phyloP scores from a whole-genome alignment of 2,888 invertebrate genomes.

The Cheiracanthium punctorium region DNA sequence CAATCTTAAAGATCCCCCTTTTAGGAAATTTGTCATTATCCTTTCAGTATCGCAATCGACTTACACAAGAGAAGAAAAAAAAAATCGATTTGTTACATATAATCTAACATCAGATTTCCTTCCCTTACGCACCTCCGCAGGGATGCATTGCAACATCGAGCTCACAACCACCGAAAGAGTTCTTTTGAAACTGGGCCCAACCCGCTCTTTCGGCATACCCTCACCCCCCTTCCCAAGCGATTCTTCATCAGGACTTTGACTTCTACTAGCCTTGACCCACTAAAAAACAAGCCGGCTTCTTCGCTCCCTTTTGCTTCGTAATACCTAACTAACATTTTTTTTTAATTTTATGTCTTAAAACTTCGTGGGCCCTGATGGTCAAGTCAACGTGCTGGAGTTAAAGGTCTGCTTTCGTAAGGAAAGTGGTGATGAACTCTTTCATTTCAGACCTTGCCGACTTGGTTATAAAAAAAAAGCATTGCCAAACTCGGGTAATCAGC shows the following conservation, averaged over 20 bases:
- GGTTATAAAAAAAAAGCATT: slow-evolving; percentile 23
- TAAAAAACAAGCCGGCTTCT: background rate
- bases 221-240: background rate
- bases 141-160: background rate
- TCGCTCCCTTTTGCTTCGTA: background rate
- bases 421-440: slow-evolving; percentile 20
- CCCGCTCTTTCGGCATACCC: background rate
- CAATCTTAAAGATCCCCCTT: no score
- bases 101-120: background rate
- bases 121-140: background rate
- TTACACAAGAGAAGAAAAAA: no score
- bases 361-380: slow-evolving; percentile 1
- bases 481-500: background rate
- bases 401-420: slow-evolving; percentile 12
- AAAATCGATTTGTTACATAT: background rate
- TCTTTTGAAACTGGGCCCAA: background rate
- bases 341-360: background rate
- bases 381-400: slow-evolving; percentile 19
- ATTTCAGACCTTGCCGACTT: background rate
- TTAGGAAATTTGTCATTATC: background rate
- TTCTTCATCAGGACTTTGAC: slow-evolving; percentile 28
- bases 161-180: background rate
- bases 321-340: slow-evolving; percentile 9
- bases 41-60: background rate
- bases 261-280: slow-evolving; percentile 33